Conservation (phyloP, 2,113 vertebrate genomes). For the Archilochus colubris region DNA sequence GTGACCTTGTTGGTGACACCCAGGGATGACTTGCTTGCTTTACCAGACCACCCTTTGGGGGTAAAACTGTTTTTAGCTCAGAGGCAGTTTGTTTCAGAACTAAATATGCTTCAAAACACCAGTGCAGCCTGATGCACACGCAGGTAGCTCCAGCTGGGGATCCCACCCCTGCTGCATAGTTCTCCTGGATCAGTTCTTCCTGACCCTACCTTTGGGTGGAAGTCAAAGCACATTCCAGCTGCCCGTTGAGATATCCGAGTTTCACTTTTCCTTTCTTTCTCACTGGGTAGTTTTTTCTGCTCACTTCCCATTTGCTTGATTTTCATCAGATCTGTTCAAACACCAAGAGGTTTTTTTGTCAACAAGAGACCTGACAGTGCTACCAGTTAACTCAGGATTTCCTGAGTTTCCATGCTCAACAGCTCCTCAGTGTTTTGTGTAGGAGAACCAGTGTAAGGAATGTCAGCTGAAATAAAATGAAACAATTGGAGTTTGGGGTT, state of each 20-base stretch:
- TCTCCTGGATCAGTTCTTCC: not conserved
- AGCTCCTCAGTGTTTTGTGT: not conserved
- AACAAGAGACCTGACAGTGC: not conserved
- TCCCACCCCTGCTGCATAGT: not conserved
- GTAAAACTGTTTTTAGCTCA: not conserved
- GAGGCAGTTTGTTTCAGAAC: not conserved
- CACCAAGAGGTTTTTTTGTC: not conserved
- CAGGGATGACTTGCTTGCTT: not conserved
- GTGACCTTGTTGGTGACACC: not conserved
- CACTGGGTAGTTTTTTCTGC: conserved; percentile 42
- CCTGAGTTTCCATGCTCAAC: not conserved
- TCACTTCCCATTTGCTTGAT: conserved; percentile 71
- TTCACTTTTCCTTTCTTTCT: conserved; percentile 72
- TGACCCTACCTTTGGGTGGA: conserved; percentile 82
- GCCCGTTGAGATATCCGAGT: conserved; percentile 74
- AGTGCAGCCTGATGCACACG: not conserved
- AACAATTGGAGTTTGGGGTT: not conserved
- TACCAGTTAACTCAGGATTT: not conserved
- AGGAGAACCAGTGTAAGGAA: not conserved
- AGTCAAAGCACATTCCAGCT: conserved; percentile 89
- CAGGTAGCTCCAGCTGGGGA: not conserved
- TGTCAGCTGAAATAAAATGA: not conserved
- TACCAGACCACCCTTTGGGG: not conserved
- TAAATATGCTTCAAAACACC: not conserved
- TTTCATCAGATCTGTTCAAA: conserved; percentile 83